A percentile compares a stretch with the other conserved stretches of the same genome.
These are phyloP conservation scores for Agonum fuliginosum DNA, from an alignment of 2,888 invertebrate genomes.

Conservation along the genomic window DNA sequence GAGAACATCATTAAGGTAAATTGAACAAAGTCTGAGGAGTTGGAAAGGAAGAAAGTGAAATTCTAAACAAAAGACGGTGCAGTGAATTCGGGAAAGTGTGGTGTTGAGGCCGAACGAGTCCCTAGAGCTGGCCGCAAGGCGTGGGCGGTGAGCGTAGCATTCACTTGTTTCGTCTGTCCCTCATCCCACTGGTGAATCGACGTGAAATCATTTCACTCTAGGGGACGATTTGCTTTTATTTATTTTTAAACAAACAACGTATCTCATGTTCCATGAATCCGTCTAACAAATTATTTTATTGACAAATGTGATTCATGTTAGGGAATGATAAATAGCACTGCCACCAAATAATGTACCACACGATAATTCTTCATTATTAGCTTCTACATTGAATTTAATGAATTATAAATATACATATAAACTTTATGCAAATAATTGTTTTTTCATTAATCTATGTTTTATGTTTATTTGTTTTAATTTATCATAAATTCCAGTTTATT, in stretches of 20 bases:
- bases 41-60: slow-evolving; percentile 40
- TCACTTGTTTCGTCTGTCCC: background rate
- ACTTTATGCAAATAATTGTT: background rate
- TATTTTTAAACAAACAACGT: slow-evolving; percentile 47
- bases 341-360: background rate
- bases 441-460: too few relatives aligned
- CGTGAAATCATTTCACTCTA: slow-evolving; percentile 21
- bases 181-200: background rate
- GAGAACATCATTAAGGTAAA: slow-evolving; percentile 48
- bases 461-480: too few relatives aligned
- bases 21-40: slow-evolving; percentile 37
- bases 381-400: too few relatives aligned
- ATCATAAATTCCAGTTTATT: too few relatives aligned
- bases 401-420: too few relatives aligned
- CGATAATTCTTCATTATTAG: background rate
- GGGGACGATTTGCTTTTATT: slow-evolving; percentile 44
- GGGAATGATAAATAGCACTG: background rate
- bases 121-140: slow-evolving; percentile 1
- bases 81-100: background rate
- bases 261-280: slow-evolving; percentile 9
- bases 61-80: slow-evolving; percentile 35
- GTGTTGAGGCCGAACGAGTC: slow-evolving; percentile 31
- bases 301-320: background rate
- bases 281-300: slow-evolving; percentile 26
- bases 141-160: background rate